A percentile compares a stretch with the other conserved stretches of the same genome.
Evolutionary conservation across 2,888 invertebrate genomes (phyloP).

Genomic region (Serrognathus titanus): DNA sequence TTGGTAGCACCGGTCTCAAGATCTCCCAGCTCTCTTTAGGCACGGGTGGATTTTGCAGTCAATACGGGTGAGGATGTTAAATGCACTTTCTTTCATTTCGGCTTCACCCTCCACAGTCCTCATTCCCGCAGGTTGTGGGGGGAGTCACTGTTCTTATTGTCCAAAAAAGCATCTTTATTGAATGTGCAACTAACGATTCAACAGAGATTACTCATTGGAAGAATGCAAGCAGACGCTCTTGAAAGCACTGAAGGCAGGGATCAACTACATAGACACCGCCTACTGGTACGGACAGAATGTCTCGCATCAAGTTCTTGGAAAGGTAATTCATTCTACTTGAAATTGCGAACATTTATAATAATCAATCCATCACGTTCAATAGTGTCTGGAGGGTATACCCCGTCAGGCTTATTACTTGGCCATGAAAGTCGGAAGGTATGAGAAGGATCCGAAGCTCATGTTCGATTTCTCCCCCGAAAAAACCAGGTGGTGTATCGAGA

Average conservation of each 20-base stretch:
- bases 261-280: constrained; percentile 91
- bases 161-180: background rate
- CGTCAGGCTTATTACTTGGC: constrained; percentile 80
- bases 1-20: constrained; percentile 71
- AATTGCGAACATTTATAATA: no score
- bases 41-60: constrained; percentile 68
- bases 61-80: constrained; percentile 62
- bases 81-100: background rate
- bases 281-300: constrained; percentile 90
- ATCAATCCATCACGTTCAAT: constrained; percentile 30
- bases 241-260: constrained; percentile 69
- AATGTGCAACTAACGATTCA: constrained; percentile 17
- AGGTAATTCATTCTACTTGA: constrained; percentile 52
- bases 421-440: constrained; percentile 91
- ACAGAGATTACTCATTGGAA: constrained; percentile 61
- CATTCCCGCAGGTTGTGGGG: background rate
- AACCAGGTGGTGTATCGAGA: constrained; percentile 70
- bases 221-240: constrained; percentile 68
- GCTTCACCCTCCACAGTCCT: background rate
- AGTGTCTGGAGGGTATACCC: constrained; percentile 77
- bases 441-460: constrained; percentile 64
- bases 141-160: background rate
- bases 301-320: constrained; percentile 79
- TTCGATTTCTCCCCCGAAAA: constrained; percentile 83
- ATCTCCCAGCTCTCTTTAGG: constrained; percentile 73